phyloP scores from a whole-genome alignment of 1,140 invertebrate species.

The Drosophila kohkoa region DNA sequence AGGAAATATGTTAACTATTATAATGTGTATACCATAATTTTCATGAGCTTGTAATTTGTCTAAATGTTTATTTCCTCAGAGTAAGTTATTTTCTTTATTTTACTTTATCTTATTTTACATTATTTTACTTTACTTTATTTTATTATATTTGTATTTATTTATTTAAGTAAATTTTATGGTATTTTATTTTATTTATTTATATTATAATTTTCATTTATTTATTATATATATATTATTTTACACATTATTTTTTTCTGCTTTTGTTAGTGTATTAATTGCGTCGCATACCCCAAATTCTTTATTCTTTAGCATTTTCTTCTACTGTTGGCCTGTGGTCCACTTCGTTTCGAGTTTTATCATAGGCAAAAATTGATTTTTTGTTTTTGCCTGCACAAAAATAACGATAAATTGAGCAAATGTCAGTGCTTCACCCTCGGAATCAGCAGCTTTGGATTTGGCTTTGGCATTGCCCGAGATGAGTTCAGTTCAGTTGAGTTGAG shows the following conservation, averaged over 20 bases:
- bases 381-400: constrained; percentile 66
- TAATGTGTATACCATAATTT: too few species aligned
- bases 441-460: constrained; percentile 24
- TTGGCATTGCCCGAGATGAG: neutral
- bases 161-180: too few species aligned
- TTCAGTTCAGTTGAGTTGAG: constrained; percentile 45
- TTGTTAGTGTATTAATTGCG: constrained; percentile 11
- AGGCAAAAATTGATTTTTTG: constrained; percentile 78
- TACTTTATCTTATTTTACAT: too few species aligned
- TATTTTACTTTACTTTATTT: too few species aligned
- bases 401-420: constrained; percentile 83
- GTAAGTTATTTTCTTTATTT: too few species aligned
- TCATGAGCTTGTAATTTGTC: too few species aligned
- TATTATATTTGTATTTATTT: too few species aligned
- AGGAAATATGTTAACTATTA: too few species aligned
- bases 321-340: constrained; percentile 26
- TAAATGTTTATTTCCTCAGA: too few species aligned
- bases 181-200: too few species aligned
- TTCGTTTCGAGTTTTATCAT: constrained; percentile 64
- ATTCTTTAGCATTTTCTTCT: constrained; percentile 15
- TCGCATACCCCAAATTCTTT: neutral
- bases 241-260: constrained; percentile 12
- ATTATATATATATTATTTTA: neutral
- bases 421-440: constrained; percentile 41
- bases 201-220: neutral